Evolutionary conservation across 2,113 vertebrate genomes (phyloP).

Genomic region (Malurus melanocephalus): DNA sequence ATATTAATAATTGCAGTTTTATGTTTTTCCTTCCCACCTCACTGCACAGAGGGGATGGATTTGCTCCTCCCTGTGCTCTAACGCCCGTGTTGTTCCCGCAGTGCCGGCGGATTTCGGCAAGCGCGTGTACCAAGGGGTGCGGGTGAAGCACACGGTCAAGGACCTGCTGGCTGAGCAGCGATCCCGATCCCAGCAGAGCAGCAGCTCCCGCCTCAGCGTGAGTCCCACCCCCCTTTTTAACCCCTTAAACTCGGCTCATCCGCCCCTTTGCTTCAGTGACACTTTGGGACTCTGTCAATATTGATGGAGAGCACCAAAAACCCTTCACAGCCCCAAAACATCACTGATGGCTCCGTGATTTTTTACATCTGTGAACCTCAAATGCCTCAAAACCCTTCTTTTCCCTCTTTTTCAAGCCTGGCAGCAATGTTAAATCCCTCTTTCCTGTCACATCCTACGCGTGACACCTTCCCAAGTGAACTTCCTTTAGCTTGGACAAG

Average conservation of each 20-base stretch:
- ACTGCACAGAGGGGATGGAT: accelerated
- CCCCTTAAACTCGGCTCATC: neutral
- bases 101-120: slow-evolving; percentile 85
- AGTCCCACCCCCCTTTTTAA: slow-evolving; percentile 34
- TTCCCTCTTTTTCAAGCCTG: accelerated
- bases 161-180: slow-evolving; percentile 93
- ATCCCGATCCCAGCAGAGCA: slow-evolving; percentile 83
- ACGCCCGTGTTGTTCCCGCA: neutral
- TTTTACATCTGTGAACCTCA: neutral
- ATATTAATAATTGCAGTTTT: neutral
- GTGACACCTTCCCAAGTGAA: neutral
- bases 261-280: neutral
- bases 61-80: accelerated
- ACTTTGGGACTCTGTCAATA: accelerated
- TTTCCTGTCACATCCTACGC: neutral
- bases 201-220: slow-evolving; percentile 78
- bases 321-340: neutral
- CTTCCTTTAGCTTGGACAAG: neutral
- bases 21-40: accelerated
- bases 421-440: neutral
- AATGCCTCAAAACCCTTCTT: neutral
- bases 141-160: slow-evolving; percentile 97
- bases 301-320: neutral
- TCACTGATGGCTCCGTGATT: neutral
- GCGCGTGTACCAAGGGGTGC: slow-evolving; percentile 90